phyloP scores from a whole-genome alignment of 92 coral and sea anemone genomes.

The Siderastrea radians region DNA sequence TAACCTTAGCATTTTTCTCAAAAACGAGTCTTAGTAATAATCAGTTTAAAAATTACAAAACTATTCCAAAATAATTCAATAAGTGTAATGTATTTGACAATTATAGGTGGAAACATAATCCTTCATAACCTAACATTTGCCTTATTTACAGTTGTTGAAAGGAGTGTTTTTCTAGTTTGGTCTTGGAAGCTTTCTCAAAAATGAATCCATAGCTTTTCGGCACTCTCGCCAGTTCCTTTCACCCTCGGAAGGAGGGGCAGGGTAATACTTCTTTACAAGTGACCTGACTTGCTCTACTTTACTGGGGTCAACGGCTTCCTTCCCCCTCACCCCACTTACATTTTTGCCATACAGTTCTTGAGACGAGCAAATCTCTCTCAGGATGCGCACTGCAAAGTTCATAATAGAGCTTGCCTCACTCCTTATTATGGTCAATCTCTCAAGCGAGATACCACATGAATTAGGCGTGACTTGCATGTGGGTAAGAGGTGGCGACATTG shows the following conservation, averaged over 20 bases:
- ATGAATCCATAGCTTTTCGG: conserved; percentile 49
- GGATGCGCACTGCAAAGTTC: conserved; percentile 23
- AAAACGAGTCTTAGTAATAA: no score
- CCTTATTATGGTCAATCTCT: background rate
- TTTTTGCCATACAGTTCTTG: conserved; percentile 28
- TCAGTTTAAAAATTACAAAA: no score
- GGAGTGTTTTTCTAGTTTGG: no score
- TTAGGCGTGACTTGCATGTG: no score
- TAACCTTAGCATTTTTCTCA: no score
- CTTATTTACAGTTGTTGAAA: no score
- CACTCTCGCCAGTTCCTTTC: conserved; percentile 44
- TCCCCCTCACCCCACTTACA: conserved; percentile 39
- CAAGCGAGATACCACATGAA: background rate
- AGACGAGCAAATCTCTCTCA: conserved; percentile 2
- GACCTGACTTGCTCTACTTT: conserved; percentile 8
- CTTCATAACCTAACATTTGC: no score
- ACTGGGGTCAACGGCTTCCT: conserved; percentile 41
- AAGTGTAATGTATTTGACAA: no score
- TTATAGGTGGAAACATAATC: no score
- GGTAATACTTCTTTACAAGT: conserved; percentile 25
- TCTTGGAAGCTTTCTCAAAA: conserved; percentile 27
- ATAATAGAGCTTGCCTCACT: conserved; percentile 15
- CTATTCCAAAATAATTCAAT: no score
- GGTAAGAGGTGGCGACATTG: no score
- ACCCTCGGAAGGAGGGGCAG: conserved; percentile 34